phyloP scores from a whole-genome alignment of 2,797 vertebrate genomes.

The Typhlichthys eigenmanni region DNA sequence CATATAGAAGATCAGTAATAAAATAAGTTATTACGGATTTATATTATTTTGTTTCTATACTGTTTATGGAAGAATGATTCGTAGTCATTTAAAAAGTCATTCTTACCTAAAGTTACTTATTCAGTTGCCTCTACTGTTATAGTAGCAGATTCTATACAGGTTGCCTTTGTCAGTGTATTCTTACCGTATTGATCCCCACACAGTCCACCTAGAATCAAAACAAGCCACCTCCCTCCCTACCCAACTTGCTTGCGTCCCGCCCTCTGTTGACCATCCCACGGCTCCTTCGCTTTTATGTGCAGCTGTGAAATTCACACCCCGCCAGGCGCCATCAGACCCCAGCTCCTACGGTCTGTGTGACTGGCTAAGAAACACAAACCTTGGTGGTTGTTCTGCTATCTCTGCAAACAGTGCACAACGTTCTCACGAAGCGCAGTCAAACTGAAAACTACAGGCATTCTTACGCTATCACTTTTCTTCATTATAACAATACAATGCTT shows the following conservation, averaged over 20 bases:
- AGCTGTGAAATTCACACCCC: slow-evolving; percentile 77
- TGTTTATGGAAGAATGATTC: not conserved
- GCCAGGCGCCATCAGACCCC: slow-evolving; percentile 56
- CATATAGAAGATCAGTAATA: slow-evolving; percentile 6
- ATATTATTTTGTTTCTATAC: not conserved
- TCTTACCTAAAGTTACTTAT: not conserved
- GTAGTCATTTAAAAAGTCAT: no score
- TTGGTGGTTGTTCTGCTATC: slow-evolving; percentile 48
- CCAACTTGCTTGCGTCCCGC: not conserved
- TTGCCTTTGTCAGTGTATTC: slow-evolving; percentile 12
- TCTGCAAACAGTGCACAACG: slow-evolving; percentile 42
- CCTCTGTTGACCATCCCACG: not conserved
- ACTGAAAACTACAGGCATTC: slow-evolving; percentile 40
- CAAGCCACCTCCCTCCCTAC: slow-evolving; percentile 19
- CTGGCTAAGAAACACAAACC: slow-evolving; percentile 60
- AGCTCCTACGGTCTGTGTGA: slow-evolving; percentile 43
- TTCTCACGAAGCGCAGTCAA: slow-evolving; percentile 30
- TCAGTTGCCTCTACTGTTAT: not conserved
- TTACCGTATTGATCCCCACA: not conserved
- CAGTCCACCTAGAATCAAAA: slow-evolving; percentile 35
- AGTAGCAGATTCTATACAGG: slow-evolving; percentile 1
- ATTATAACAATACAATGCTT: slow-evolving; percentile 18
- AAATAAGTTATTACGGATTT: slow-evolving; percentile 10
- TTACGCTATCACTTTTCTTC: slow-evolving; percentile 28
- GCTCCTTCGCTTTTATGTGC: slow-evolving; percentile 69